Evolutionary conservation across 2,113 vertebrate genomes (phyloP), one percentile per base, ranked within the genome.

Genomic region (Muscicapa adusta): DNA sequence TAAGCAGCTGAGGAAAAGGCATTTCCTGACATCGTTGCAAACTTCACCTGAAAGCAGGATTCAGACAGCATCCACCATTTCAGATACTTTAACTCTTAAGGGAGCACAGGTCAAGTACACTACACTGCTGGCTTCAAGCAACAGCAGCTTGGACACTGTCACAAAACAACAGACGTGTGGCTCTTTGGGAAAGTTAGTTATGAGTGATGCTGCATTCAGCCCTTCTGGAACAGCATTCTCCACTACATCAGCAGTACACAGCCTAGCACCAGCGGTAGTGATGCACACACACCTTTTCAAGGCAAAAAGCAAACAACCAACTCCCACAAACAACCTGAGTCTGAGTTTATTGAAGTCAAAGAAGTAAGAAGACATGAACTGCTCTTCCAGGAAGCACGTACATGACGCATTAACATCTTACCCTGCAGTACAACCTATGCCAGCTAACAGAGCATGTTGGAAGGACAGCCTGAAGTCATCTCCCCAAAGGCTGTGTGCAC

Each of bases 191-290:
- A 67, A 47, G 22, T 17, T 6, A 12, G 2, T 33, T 20, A 25
- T 1, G 38, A 15, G 29, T 4, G n/a, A 78, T 38, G 17, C 40
- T 18, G 11, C 1, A 1, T 17, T 38, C 48, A 50, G 53, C 14
- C 51, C 57, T 45, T 31, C 20, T 4, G 3, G 12, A 60, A 22
- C 4, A 9, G 54, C 9, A 7, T 8, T 10, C 15, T 2, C 31
- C 6, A n/a, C 5, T 2, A 0, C 1, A 22, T 2, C 4, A 10
- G 34, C 14, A 51, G 43, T 6, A 38, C 23, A 16, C 1, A 6
- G 53, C 23, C 57, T 22, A 54, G 18, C 22, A 19, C 10, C 20
- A 5, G 0, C 1, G 5, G 17, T 0, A 50, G 23, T 4, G 77
- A 77, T 31, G 9, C 56, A 58, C 13, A 11, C 3, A 2, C 9